Evolutionary conservation across 2,113 vertebrate species (phyloP), one percentile per base, ranked within the genome.

Genomic region (Equus przewalskii): DNA sequence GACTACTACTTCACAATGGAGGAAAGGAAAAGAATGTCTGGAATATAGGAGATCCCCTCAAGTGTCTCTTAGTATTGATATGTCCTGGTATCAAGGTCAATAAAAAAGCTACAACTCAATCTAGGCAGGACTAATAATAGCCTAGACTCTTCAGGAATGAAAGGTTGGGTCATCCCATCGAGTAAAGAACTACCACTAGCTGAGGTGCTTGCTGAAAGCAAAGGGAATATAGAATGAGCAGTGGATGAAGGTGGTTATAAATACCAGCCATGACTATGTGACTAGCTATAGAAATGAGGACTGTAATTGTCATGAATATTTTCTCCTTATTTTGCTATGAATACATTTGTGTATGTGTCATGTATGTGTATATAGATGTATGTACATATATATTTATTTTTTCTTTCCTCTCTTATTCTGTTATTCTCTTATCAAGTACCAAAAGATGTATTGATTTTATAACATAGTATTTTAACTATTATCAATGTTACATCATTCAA

Each of bases 381-480:
- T 54, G 14, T 0, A 49, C 0, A 46, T 0, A 26, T 12, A 30
- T 65, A 11, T 65, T 30, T 65, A 65, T 30, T 28, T 49, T 51
- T 82, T 83, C 30, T 46, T 49, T 70, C 51, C 6, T 72, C 16
- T 73, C 15, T 30, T 73, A 49, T 54, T 69, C 28, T 19, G 21
- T 21, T 60, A 44, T 73, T 54, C 12, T n/a, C 41, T 72, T 80
- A 87, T 72, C 5, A 33, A 33, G 24, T 88, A 80, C 30, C 24
- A 54, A 16, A 90, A 78, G 4, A 67, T 54, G 51, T 33, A 26
- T 56, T 93, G n/a, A 93, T 78, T 86, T 85, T 76, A 54, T 85
- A 44, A 60, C 56, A 54, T 3, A 15, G 4, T 64, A 64, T 75
- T 84, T 84, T 73, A 80, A 91, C 12, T 33, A 56, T 44, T 41